Conservation (phyloP, 2,113 vertebrate species). For the Alligator mississippiensis region DNA sequence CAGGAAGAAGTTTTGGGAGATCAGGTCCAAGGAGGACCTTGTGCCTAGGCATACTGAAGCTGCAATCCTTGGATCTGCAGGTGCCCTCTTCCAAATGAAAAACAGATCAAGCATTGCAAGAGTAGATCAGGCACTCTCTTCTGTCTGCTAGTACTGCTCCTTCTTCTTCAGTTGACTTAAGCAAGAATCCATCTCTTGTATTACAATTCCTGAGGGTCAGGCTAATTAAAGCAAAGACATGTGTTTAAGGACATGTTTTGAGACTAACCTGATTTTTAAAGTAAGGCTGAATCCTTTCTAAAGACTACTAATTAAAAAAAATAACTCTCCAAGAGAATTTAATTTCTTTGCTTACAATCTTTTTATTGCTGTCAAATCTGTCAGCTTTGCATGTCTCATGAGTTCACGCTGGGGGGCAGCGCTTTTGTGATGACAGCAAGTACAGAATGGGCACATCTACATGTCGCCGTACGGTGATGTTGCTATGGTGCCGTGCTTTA, state of each 20-base stretch:
- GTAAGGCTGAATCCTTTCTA: slow-evolving; percentile 1
- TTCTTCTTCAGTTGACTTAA: neutral
- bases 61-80: neutral
- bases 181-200: neutral
- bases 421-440: slow-evolving; percentile 62
- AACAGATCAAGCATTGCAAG: neutral
- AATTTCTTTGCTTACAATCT: slow-evolving; percentile 66
- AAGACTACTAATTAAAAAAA: neutral
- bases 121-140: neutral
- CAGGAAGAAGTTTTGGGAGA: slow-evolving; percentile 1
- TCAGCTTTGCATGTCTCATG: slow-evolving; percentile 63
- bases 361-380: slow-evolving; percentile 61
- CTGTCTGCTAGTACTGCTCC: neutral
- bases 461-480: too few species aligned
- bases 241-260: slow-evolving; percentile 25
- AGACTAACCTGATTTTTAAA: slow-evolving; percentile 45
- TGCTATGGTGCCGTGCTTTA: too few species aligned
- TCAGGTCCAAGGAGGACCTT: slow-evolving; percentile 23
- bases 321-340: slow-evolving; percentile 61
- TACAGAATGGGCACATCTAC: neutral
- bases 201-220: slow-evolving; percentile 15
- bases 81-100: neutral
- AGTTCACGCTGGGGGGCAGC: slow-evolving; percentile 47
- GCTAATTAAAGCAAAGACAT: neutral
- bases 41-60: neutral